These are phyloP conservation scores for Leucosticte australis DNA, from an alignment of 2,113 vertebrate species.

Conservation along the genomic window DNA sequence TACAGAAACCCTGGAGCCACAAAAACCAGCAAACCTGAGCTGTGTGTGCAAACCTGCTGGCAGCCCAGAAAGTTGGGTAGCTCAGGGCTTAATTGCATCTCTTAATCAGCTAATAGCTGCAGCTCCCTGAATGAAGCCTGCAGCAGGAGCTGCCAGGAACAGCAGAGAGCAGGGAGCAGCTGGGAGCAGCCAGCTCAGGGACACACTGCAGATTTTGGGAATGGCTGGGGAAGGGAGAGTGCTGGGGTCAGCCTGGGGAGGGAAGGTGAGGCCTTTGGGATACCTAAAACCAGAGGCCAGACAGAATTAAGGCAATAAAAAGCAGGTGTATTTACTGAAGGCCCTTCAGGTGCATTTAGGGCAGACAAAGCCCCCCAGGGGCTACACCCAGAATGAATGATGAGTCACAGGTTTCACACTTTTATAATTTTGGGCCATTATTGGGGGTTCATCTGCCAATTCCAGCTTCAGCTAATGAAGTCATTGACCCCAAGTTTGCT, in stretches of 20 bases:
- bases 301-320: neutral
- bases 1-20: neutral
- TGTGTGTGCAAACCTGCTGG: rapidly evolving
- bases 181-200: neutral
- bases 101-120: neutral
- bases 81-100: slow-evolving; percentile 28
- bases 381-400: neutral
- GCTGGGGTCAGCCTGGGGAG: neutral
- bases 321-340: neutral
- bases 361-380: neutral
- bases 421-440: neutral
- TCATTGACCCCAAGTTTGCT: neutral
- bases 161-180: neutral
- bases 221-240: rapidly evolving
- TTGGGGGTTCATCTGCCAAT: neutral
- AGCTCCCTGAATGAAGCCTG: neutral
- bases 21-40: neutral
- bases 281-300: neutral
- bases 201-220: neutral
- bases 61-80: neutral
- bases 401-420: neutral
- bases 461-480: neutral
- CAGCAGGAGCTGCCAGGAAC: neutral
- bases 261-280: neutral
- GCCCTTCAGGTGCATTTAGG: neutral